A percentile compares a stretch with the other conserved stretches of the same genome.
Conservation (phyloP, 2,797 vertebrate species). For the Macroramphosus scolopax region DNA sequence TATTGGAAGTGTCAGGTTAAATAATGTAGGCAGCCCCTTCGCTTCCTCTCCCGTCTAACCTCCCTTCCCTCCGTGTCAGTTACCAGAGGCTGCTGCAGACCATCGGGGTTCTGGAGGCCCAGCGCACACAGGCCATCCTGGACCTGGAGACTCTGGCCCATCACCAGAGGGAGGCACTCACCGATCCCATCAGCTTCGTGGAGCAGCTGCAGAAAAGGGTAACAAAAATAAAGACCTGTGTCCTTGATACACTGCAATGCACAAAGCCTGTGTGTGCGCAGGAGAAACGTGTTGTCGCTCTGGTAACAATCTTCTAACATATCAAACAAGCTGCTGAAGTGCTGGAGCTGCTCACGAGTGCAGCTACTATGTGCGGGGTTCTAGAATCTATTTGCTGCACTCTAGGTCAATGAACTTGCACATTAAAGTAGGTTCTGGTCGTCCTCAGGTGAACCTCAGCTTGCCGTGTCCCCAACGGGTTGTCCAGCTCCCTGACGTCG, state of each 20-base stretch:
- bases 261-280: too few relatives aligned
- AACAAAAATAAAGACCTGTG: conserved; percentile 25
- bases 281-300: neutral
- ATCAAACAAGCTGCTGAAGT: too few relatives aligned
- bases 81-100: conserved; percentile 99
- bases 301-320: too few relatives aligned
- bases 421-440: neutral
- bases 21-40: conserved; percentile 56
- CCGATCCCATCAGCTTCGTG: conserved; percentile 92
- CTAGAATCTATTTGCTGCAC: too few relatives aligned
- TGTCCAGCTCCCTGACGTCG: conserved; percentile 93
- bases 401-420: conserved; percentile 1
- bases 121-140: conserved; percentile 94
- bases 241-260: conserved; percentile 7
- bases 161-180: conserved; percentile 91
- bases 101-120: conserved; percentile 95
- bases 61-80: conserved; percentile 72
- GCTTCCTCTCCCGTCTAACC: conserved; percentile 33
- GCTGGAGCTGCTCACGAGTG: too few relatives aligned
- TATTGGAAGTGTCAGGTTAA: conserved; percentile 51
- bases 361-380: too few relatives aligned
- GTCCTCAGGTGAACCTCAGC: conserved; percentile 85
- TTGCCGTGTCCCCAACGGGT: conserved; percentile 95
- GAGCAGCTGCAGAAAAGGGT: conserved; percentile 98
- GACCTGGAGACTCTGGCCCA: conserved; percentile 91